Conservation (phyloP, 2,888 invertebrate species). For the Eupeodes latifasciatus region DNA sequence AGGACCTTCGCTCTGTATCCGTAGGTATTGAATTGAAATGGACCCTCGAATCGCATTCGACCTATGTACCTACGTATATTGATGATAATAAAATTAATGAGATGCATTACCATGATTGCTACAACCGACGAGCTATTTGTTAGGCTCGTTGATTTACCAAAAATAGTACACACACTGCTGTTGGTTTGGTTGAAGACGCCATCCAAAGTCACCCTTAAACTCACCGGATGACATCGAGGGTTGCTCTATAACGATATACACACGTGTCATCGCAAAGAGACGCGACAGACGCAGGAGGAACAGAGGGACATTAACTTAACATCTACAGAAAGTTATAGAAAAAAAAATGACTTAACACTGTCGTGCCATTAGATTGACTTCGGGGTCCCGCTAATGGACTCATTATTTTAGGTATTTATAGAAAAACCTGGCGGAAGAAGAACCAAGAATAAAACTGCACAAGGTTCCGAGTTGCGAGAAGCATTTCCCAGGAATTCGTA, state of each 20-base stretch:
- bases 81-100: conserved; percentile 75
- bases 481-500: conserved; percentile 57
- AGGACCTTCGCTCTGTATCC: not conserved
- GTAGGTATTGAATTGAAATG: not conserved
- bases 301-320: conserved; percentile 52
- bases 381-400: conserved; percentile 67
- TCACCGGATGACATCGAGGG: conserved; percentile 51
- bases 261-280: conserved; percentile 60
- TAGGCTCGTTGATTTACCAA: conserved; percentile 67
- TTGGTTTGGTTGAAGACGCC: not conserved
- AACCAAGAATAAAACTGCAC: not conserved
- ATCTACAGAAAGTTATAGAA: conserved; percentile 27
- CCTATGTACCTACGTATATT: conserved; percentile 5
- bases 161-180: conserved; percentile 25
- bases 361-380: conserved; percentile 47
- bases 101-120: conserved; percentile 76
- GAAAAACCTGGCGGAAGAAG: not conserved
- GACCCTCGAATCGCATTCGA: not conserved
- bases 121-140: conserved; percentile 71
- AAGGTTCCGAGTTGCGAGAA: conserved; percentile 4
- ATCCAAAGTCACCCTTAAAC: conserved; percentile 44
- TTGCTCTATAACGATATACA: conserved; percentile 33
- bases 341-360: conserved; percentile 47
- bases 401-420: conserved; percentile 48
- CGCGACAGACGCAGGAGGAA: not conserved